Evolutionary conservation across 2,797 vertebrate species (phyloP).

Genomic region (Crocidura indochinensis): DNA sequence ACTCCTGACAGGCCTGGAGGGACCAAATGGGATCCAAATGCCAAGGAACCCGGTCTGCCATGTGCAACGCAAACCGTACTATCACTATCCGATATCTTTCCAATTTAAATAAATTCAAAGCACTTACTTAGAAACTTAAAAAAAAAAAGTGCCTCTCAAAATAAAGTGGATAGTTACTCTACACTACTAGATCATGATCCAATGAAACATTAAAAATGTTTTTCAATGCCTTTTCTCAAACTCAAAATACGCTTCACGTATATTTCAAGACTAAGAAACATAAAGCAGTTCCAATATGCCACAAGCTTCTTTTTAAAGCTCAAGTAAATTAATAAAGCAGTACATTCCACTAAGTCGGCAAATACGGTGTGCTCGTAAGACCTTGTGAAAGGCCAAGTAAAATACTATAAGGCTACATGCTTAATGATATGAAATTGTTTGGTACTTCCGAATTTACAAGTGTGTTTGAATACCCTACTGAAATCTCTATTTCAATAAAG

Average conservation of each 20-base stretch:
- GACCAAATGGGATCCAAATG: too few species aligned
- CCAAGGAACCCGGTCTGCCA: too few species aligned
- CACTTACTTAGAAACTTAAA: conserved; percentile 10
- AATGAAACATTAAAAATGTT: conserved; percentile 50
- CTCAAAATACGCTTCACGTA: conserved; percentile 16
- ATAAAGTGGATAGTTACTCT: conserved; percentile 42
- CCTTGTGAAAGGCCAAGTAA: conserved; percentile 61
- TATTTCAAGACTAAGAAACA: conserved; percentile 61
- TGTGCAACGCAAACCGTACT: too few species aligned
- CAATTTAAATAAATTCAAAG: conserved; percentile 70
- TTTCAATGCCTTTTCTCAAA: conserved; percentile 57
- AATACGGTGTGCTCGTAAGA: conserved; percentile 23
- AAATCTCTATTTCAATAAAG: conserved; percentile 32
- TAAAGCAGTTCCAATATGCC: conserved; percentile 42
- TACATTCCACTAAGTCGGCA: conserved; percentile 69
- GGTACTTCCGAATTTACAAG: conserved; percentile 59
- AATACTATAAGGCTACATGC: conserved; percentile 55
- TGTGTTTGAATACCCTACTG: not conserved
- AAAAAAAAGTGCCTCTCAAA: conserved; percentile 28
- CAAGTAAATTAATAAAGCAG: conserved; percentile 58
- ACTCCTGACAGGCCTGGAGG: too few species aligned
- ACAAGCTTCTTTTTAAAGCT: conserved; percentile 63
- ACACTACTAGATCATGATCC: conserved; percentile 50
- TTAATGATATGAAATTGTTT: conserved; percentile 59
- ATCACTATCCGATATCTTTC: conserved; percentile 1